Conservation (phyloP, 1,140 invertebrate genomes). For the Agrilus planipennis region DNA sequence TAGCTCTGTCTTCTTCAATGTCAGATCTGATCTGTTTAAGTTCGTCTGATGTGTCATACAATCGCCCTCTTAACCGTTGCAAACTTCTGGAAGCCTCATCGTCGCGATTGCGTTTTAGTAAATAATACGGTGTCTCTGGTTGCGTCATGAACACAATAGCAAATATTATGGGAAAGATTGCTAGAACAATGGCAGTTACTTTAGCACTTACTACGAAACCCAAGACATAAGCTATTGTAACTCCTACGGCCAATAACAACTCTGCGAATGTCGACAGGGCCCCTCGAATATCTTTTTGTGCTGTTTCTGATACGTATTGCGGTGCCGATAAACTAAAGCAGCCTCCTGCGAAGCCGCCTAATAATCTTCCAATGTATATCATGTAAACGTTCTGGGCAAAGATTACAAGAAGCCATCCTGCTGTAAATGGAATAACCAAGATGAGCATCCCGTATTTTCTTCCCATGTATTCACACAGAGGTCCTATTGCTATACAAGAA, state of each 20-base stretch:
- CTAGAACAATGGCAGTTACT: constrained; percentile 42
- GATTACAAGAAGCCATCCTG: constrained; percentile 56
- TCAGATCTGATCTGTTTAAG: constrained; percentile 33
- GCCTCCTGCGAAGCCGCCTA: constrained; percentile 54
- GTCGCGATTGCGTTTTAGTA: constrained; percentile 43
- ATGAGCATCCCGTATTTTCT: constrained; percentile 52
- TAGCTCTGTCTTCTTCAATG: constrained; percentile 29
- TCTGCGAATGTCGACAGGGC: constrained; percentile 56
- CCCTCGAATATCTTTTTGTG: constrained; percentile 53
- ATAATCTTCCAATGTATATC: constrained; percentile 53
- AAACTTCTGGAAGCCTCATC: constrained; percentile 52
- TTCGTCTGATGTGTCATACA: constrained; percentile 51
- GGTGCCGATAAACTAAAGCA: constrained; percentile 52
- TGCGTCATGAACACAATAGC: constrained; percentile 45
- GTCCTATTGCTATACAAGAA: constrained; percentile 42
- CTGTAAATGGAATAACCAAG: constrained; percentile 48
- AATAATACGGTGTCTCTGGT: constrained; percentile 53
- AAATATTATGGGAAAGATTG: constrained; percentile 46
- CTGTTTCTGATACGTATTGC: constrained; percentile 62
- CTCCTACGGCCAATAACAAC: constrained; percentile 49
- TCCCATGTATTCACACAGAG: constrained; percentile 53
- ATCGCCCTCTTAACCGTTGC: constrained; percentile 45
- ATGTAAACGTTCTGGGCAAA: constrained; percentile 45
- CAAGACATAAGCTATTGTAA: constrained; percentile 45
- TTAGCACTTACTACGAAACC: constrained; percentile 33